phyloP scores from a whole-genome alignment of 2,113 vertebrate genomes.

The Coptodon rendalli region DNA sequence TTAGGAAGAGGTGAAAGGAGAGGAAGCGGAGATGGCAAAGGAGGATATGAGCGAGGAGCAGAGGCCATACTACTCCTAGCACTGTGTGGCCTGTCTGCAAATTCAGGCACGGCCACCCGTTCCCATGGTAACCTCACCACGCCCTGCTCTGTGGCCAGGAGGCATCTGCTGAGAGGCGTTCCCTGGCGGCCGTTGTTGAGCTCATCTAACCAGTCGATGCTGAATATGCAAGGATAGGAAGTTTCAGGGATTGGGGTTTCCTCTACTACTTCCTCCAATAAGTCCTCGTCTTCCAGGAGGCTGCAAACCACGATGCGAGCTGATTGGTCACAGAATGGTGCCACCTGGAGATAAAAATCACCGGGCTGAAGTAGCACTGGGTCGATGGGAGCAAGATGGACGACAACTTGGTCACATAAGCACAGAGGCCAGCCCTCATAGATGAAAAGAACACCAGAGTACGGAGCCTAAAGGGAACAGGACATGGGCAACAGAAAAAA shows the following conservation, averaged over 20 bases:
- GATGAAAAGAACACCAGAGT: slow-evolving; percentile 76
- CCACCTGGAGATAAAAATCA: slow-evolving; percentile 88
- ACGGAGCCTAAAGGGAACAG: slow-evolving; percentile 71
- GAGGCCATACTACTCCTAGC: slow-evolving; percentile 48
- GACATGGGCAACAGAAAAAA: neutral
- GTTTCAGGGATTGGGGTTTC: slow-evolving; percentile 72
- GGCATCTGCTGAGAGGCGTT: slow-evolving; percentile 71
- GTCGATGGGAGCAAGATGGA: slow-evolving; percentile 80
- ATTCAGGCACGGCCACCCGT: slow-evolving; percentile 77
- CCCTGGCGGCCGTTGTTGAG: slow-evolving; percentile 69
- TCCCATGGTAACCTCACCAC: slow-evolving; percentile 78
- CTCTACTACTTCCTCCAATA: slow-evolving; percentile 57
- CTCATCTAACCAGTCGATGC: slow-evolving; percentile 75
- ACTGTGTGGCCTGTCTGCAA: slow-evolving; percentile 59
- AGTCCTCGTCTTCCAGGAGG: slow-evolving; percentile 73
- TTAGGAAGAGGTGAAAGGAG: slow-evolving; percentile 10
- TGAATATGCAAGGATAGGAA: slow-evolving; percentile 77
- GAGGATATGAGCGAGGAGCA: slow-evolving; percentile 6
- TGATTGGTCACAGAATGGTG: slow-evolving; percentile 72
- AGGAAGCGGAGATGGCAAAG: slow-evolving; percentile 22
- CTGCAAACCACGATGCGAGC: slow-evolving; percentile 78
- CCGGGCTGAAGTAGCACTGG: slow-evolving; percentile 75
- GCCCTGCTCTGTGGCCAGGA: slow-evolving; percentile 78
- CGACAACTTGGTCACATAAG: slow-evolving; percentile 75
- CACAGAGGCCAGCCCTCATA: slow-evolving; percentile 92